A percentile compares a stretch with the other conserved stretches of the same genome.
Conservation (phyloP, 2,888 invertebrate genomes). For the Siphlonurus alternatus region DNA sequence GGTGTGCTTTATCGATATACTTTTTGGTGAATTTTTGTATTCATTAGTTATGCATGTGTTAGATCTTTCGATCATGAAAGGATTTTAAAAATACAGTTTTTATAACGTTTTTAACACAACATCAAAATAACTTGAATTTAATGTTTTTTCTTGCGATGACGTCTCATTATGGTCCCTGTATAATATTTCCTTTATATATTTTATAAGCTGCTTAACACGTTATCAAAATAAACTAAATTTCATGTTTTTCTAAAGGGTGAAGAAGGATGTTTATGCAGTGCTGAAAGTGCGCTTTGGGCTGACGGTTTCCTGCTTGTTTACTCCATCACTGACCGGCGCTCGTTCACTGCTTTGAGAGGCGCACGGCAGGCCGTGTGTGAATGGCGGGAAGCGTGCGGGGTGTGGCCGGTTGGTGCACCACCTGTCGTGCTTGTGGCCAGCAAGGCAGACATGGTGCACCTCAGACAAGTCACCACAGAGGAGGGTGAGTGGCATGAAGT, state of each 20-base stretch:
- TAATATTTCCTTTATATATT: too few species aligned
- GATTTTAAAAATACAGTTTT: too few species aligned
- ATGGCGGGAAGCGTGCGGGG: constrained; percentile 30
- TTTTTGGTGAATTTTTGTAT: too few species aligned
- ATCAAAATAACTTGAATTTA: too few species aligned
- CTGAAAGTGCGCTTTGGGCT: constrained; percentile 42
- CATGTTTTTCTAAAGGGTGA: constrained; percentile 36
- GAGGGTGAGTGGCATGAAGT: constrained; percentile 43
- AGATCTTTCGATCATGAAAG: too few species aligned
- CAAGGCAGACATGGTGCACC: constrained; percentile 80
- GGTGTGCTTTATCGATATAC: neutral
- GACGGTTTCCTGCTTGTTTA: constrained; percentile 79
- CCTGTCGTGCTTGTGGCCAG: constrained; percentile 78
- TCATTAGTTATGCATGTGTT: too few species aligned
- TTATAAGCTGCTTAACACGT: too few species aligned
- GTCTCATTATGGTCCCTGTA: too few species aligned
- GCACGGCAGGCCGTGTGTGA: constrained; percentile 42
- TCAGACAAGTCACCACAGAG: constrained; percentile 71
- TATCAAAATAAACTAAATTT: too few species aligned
- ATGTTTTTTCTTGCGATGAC: too few species aligned
- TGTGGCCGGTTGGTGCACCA: constrained; percentile 34
- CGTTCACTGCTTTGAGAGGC: constrained; percentile 65
- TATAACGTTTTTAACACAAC: too few species aligned
- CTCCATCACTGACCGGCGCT: constrained; percentile 72
- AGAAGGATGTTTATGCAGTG: constrained; percentile 38